Evolutionary conservation across 2,888 invertebrate species (phyloP).

Genomic region (Drosophila subquinaria): DNA sequence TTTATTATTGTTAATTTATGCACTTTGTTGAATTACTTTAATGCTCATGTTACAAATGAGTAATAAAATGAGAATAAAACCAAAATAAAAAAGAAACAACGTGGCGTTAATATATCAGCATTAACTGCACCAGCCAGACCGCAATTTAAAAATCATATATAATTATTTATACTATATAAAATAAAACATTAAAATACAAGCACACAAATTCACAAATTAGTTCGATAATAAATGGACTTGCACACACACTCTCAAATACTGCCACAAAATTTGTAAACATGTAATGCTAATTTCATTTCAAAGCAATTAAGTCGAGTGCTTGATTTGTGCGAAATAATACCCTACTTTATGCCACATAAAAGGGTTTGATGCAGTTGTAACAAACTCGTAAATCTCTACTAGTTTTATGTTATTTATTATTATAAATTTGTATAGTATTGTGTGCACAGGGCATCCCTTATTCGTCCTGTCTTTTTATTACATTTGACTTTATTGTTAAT

Average conservation of each 20-base stretch:
- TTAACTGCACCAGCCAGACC: slow-evolving; percentile 48
- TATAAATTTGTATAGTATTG: no score
- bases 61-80: slow-evolving; percentile 7
- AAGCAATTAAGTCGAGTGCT: slow-evolving; percentile 78
- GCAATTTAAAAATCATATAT: slow-evolving; percentile 53
- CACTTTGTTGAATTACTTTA: slow-evolving; percentile 73
- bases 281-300: slow-evolving; percentile 79
- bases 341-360: neutral
- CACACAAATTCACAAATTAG: slow-evolving; percentile 54
- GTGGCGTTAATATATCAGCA: slow-evolving; percentile 61
- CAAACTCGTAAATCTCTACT: neutral
- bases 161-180: slow-evolving; percentile 15
- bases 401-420: neutral
- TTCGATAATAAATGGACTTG: slow-evolving; percentile 58
- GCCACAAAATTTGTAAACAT: slow-evolving; percentile 70
- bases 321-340: slow-evolving; percentile 58
- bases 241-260: slow-evolving; percentile 37
- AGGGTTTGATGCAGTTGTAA: neutral
- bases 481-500: neutral
- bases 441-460: neutral
- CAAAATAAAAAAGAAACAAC: slow-evolving; percentile 1
- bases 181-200: slow-evolving; percentile 35
- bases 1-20: slow-evolving; percentile 66
- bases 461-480: neutral
- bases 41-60: slow-evolving; percentile 47